These are phyloP conservation scores for Choloepus hoffmanni DNA, from an alignment of 2,113 vertebrate species.

Conservation along the genomic window DNA sequence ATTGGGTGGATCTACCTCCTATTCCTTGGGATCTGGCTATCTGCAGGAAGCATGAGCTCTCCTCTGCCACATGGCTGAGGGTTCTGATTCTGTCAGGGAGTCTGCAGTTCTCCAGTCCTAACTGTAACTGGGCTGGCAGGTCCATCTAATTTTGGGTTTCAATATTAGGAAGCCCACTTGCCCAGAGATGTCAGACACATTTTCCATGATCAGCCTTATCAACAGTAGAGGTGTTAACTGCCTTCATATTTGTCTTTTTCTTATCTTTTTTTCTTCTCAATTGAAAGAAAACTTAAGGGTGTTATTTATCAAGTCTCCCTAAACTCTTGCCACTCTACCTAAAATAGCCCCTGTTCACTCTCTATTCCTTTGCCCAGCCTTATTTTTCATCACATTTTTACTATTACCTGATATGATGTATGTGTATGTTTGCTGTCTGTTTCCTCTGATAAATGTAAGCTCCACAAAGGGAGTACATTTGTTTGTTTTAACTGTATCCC, in stretches of 20 bases:
- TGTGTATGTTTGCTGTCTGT: neutral
- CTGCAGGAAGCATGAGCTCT: neutral
- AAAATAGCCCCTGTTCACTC: neutral
- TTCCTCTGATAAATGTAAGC: neutral
- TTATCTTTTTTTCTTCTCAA: constrained; percentile 36
- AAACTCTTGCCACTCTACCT: neutral
- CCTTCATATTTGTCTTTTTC: neutral
- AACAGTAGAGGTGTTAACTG: neutral
- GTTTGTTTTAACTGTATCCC: neutral
- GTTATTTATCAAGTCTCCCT: neutral
- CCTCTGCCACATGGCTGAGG: neutral
- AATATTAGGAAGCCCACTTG: neutral
- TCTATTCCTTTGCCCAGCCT: neutral
- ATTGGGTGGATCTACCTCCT: neutral
- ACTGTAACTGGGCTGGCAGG: neutral
- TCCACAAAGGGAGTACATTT: neutral
- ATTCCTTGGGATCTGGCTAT: neutral
- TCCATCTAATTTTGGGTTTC: neutral
- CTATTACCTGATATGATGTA: neutral
- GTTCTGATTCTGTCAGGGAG: fast-evolving
- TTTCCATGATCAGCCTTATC: neutral
- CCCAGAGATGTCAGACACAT: neutral
- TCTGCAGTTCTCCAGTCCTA: neutral
- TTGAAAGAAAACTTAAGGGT: neutral
- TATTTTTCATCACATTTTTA: neutral